Conservation (phyloP, 2,888 invertebrate genomes). For the Frankliniella fusca region DNA sequence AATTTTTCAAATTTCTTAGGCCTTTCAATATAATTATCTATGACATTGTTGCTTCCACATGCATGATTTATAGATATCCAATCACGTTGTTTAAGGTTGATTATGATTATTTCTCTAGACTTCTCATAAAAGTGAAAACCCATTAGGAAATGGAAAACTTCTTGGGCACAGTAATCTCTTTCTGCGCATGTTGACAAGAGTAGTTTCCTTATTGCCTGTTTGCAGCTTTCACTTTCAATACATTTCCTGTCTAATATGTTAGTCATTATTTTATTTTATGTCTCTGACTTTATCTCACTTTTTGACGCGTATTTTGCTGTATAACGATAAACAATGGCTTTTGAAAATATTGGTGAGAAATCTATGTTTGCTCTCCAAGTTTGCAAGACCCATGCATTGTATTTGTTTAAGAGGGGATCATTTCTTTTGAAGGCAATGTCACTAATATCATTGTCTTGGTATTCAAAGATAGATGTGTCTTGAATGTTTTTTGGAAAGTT, state of each 20-base stretch:
- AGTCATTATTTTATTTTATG: conserved; percentile 30
- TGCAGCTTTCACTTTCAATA: conserved; percentile 26
- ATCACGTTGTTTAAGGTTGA: conserved; percentile 5
- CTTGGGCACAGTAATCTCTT: conserved; percentile 36
- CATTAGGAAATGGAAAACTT: conserved; percentile 32
- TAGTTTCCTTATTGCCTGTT: conserved; percentile 31
- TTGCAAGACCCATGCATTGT: conserved; percentile 32
- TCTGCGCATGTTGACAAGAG: conserved; percentile 33
- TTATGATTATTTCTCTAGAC: not conserved
- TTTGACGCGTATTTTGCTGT: too few relatives aligned
- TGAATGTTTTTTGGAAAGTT: conserved; percentile 30
- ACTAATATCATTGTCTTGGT: not conserved
- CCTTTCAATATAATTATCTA: too few relatives aligned
- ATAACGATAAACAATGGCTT: not conserved
- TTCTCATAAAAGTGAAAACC: conserved; percentile 29
- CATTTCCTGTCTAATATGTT: conserved; percentile 28
- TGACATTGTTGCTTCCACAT: too few relatives aligned
- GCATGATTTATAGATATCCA: too few relatives aligned
- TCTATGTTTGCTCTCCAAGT: conserved; percentile 36
- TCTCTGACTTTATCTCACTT: conserved; percentile 32
- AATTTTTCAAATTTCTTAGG: too few relatives aligned
- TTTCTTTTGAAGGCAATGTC: conserved; percentile 31
- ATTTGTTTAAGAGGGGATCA: conserved; percentile 30
- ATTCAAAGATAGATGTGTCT: not conserved
- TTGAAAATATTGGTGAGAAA: conserved; percentile 21